These are phyloP conservation scores for Diogma glabrata DNA, from an alignment of 2,888 invertebrate genomes.

Conservation along the genomic window DNA sequence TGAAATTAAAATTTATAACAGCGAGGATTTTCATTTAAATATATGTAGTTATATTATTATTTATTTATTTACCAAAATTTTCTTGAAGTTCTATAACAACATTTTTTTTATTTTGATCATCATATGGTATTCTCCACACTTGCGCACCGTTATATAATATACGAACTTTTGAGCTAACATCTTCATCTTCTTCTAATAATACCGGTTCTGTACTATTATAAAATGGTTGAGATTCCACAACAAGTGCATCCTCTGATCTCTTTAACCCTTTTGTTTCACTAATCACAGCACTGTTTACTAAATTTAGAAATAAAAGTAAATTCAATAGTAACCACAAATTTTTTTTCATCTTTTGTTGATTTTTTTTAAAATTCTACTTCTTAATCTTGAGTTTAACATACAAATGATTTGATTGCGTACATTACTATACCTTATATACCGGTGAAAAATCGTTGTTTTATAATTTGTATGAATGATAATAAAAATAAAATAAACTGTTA, in stretches of 20 bases:
- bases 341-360: slow-evolving; percentile 3
- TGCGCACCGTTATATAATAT: slow-evolving; percentile 66
- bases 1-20: not conserved
- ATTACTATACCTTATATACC: too few species aligned
- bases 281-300: not conserved
- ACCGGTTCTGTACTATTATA: slow-evolving; percentile 2
- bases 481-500: too few species aligned
- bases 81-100: slow-evolving; percentile 43
- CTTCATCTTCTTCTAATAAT: slow-evolving; percentile 6
- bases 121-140: slow-evolving; percentile 55
- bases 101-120: slow-evolving; percentile 41
- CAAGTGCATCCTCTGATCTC: not conserved
- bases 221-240: not conserved
- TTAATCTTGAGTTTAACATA: too few species aligned
- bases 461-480: too few species aligned
- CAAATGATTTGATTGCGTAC: too few species aligned
- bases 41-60: not conserved
- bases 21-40: not conserved
- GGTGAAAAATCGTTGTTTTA: too few species aligned
- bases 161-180: slow-evolving; percentile 18
- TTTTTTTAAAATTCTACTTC: too few species aligned
- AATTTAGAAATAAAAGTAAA: slow-evolving; percentile 5
- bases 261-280: not conserved
- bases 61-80: slow-evolving; percentile 41
- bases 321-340: not conserved